These are phyloP conservation scores for fruit fly (Drosophila melanogaster) DNA, from an alignment of 1,140 invertebrate species.

Conservation along the genomic window Release_6_plus_ISO1_MT NC_004354.4:6868501-6869000, in stretches of 20 bases:
- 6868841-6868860: not conserved
- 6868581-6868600: not conserved
- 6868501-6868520: slow-evolving; percentile 80
- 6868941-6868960: slow-evolving; percentile 6
- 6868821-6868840: slow-evolving; percentile 1
- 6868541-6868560: slow-evolving; percentile 50
- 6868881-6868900: slow-evolving; percentile 37
- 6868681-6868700: slow-evolving; percentile 9
- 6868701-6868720: slow-evolving; percentile 40
- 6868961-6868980: slow-evolving; percentile 16
- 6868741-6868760: slow-evolving; percentile 43
- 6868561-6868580: slow-evolving; percentile 36
- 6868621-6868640: not conserved
- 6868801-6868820: slow-evolving; percentile 5
- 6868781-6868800: slow-evolving; percentile 27
- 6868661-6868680: not conserved
- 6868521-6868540: slow-evolving; percentile 66
- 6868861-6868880: slow-evolving; percentile 14
- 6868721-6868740: slow-evolving; percentile 39
- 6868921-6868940: slow-evolving; percentile 14
- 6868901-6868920: slow-evolving; percentile 20
- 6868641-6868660: slow-evolving; percentile 10
- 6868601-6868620: slow-evolving; percentile 25
- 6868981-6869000: slow-evolving; percentile 66
- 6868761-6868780: slow-evolving; percentile 47